Conservation (phyloP, 2,797 vertebrate genomes). For the Diceros bicornis region DNA sequence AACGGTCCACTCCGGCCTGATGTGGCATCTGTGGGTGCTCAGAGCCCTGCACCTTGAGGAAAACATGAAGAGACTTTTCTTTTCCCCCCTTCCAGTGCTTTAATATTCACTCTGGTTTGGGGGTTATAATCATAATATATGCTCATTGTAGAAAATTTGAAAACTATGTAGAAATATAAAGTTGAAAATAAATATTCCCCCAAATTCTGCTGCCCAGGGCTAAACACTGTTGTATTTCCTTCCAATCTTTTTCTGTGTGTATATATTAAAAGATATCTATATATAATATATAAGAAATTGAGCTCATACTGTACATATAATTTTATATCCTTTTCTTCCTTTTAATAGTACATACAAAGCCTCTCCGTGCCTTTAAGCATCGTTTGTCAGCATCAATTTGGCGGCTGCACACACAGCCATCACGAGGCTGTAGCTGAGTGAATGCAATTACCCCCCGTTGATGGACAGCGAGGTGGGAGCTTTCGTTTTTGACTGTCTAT, state of each 20-base stretch:
- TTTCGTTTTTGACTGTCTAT: not conserved
- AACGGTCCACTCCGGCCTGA: accelerated
- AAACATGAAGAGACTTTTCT: accelerated
- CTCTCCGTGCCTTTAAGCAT: accelerated
- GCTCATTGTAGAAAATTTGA: not conserved
- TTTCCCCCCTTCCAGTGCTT: not conserved
- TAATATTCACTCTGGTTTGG: accelerated
- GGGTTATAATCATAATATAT: accelerated
- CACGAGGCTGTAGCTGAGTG: not conserved
- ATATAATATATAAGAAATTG: accelerated
- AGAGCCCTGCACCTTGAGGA: no score
- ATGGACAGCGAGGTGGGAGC: not conserved
- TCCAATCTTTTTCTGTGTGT: not conserved
- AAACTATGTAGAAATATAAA: not conserved
- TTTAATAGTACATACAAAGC: not conserved
- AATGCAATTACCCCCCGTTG: not conserved
- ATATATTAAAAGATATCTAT: not conserved
- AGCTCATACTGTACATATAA: accelerated
- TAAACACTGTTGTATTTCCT: not conserved
- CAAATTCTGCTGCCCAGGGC: not conserved
- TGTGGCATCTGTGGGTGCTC: accelerated
- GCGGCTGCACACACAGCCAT: accelerated
- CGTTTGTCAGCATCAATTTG: accelerated
- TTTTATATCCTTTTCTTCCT: not conserved
- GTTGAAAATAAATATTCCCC: not conserved